These are phyloP conservation scores for Acleris emargana DNA, from an alignment of 2,888 invertebrate genomes.

Conservation along the genomic window DNA sequence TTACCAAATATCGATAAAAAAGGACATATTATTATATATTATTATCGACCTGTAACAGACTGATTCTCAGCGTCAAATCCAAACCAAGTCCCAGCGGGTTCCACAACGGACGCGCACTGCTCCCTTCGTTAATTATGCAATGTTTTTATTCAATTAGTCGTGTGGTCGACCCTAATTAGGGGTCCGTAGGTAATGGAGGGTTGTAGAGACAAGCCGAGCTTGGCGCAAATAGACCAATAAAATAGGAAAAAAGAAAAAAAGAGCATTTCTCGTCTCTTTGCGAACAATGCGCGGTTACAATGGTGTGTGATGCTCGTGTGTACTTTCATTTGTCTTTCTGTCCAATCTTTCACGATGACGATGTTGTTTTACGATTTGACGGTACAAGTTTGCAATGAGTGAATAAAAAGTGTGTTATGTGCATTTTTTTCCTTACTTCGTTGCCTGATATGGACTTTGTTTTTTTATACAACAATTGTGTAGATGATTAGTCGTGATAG, in stretches of 20 bases:
- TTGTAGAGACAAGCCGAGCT: conserved; percentile 59
- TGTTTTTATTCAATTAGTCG: conserved; percentile 80
- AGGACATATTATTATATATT: too few species aligned
- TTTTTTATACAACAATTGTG: too few species aligned
- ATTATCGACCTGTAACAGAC: conserved; percentile 21
- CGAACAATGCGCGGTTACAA: conserved; percentile 65
- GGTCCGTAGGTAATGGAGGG: conserved; percentile 56
- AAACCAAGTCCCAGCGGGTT: conserved; percentile 16
- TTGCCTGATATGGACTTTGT: too few species aligned
- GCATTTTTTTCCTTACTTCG: background rate
- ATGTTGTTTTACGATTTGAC: conserved; percentile 67
- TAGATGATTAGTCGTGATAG: too few species aligned
- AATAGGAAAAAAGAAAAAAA: conserved; percentile 56
- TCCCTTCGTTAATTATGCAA: conserved; percentile 70
- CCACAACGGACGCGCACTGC: conserved; percentile 43
- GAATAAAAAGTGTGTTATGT: conserved; percentile 36
- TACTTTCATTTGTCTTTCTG: conserved; percentile 69
- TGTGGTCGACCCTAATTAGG: conserved; percentile 73
- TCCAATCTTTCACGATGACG: conserved; percentile 76
- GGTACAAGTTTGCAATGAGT: conserved; percentile 57
- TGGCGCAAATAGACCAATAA: conserved; percentile 68
- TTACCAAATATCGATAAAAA: too few species aligned
- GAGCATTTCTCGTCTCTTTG: conserved; percentile 58
- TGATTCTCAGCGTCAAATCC: conserved; percentile 33
- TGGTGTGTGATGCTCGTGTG: conserved; percentile 50